Conservation (phyloP, 2,888 invertebrate genomes). For the Drosophila fungiperda region DNA sequence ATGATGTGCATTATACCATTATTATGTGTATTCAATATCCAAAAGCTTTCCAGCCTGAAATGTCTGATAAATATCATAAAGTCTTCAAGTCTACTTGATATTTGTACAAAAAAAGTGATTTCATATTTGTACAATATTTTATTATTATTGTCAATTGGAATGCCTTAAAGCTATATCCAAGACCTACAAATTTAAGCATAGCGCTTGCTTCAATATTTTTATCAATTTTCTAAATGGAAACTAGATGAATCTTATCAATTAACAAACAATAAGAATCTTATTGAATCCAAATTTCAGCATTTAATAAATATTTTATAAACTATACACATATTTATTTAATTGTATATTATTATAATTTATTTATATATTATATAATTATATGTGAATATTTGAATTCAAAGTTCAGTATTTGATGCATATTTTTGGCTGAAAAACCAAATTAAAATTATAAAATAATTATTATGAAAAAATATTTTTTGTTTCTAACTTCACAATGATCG, state of each 20-base stretch:
- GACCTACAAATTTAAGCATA: neutral
- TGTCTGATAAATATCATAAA: too few species aligned
- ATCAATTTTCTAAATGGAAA: neutral
- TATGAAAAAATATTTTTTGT: neutral
- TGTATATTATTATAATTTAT: neutral
- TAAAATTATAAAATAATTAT: neutral
- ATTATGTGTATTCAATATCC: neutral
- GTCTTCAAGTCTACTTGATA: too few species aligned
- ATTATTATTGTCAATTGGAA: neutral
- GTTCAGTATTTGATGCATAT: neutral
- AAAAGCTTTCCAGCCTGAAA: too few species aligned
- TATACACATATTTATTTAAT: neutral
- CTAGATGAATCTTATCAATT: neutral
- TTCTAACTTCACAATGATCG: neutral
- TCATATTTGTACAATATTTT: neutral
- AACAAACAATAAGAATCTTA: neutral
- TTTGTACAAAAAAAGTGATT: too few species aligned
- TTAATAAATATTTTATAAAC: neutral
- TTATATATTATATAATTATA: neutral
- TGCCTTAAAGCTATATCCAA: neutral
- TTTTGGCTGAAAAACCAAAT: neutral
- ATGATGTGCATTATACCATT: neutral
- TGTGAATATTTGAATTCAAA: neutral
- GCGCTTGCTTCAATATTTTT: neutral
- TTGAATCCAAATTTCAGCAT: neutral